Evolutionary conservation across 2,888 invertebrate genomes (phyloP).

Genomic region (Acleris laterana): DNA sequence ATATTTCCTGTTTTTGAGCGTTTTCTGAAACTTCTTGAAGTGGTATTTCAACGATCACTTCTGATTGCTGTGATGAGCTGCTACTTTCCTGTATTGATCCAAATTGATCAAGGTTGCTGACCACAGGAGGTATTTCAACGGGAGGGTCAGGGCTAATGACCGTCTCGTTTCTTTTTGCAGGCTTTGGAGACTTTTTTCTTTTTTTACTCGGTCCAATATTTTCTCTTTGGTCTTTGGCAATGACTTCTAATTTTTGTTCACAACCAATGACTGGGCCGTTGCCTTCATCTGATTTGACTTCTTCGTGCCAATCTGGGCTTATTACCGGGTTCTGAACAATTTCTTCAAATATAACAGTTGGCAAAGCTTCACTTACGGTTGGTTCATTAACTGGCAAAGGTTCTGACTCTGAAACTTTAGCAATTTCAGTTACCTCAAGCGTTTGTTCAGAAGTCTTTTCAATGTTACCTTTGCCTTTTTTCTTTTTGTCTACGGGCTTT

Average conservation of each 20-base stretch:
- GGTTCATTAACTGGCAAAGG: not conserved
- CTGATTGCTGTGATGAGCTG: conserved; percentile 42
- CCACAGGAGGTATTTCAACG: not conserved
- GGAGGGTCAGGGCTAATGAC: not conserved
- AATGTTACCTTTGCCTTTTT: conserved; percentile 48
- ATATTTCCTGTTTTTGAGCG: conserved; percentile 8
- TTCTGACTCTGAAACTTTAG: not conserved
- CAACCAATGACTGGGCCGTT: conserved; percentile 24
- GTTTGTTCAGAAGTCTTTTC: conserved; percentile 35
- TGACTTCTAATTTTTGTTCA: conserved; percentile 21
- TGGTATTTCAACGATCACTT: conserved; percentile 40
- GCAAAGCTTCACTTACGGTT: not conserved
- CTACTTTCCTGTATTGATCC: conserved; percentile 42
- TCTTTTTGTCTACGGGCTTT: conserved; percentile 71
- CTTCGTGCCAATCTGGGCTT: conserved; percentile 30
- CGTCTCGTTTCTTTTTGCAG: conserved; percentile 30
- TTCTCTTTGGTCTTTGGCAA: not conserved
- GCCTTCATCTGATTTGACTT: conserved; percentile 25
- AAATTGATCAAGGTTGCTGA: conserved; percentile 30
- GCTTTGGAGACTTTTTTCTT: conserved; percentile 50
- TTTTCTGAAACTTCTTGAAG: conserved; percentile 31
- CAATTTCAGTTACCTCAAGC: not conserved
- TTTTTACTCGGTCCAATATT: conserved; percentile 10
- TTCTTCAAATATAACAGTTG: conserved; percentile 8
- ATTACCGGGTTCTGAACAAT: not conserved